A percentile compares a stretch with the other conserved stretches of the same genome.
phyloP scores from a whole-genome alignment of 2,797 vertebrate genomes.

The Platyrinchus mystaceus region DNA sequence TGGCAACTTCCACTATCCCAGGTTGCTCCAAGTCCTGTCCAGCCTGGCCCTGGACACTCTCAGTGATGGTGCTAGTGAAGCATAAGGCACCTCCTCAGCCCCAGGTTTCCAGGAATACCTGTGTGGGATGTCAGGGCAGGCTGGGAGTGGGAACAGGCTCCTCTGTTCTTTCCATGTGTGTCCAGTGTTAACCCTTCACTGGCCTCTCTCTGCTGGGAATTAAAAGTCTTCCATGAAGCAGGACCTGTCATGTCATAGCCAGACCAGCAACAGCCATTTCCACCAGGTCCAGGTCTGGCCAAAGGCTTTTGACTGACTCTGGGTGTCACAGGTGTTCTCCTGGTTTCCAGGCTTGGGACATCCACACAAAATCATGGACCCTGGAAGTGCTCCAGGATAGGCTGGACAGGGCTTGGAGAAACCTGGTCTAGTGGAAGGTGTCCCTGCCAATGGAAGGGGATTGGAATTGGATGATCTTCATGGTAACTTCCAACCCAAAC shows the following conservation, averaged over 20 bases:
- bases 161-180: background rate
- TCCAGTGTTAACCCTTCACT: fast-evolving
- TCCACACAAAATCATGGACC: fast-evolving
- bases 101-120: background rate
- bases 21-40: background rate
- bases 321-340: fast-evolving
- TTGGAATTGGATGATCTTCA: background rate
- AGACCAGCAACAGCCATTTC: fast-evolving
- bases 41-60: background rate
- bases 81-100: background rate
- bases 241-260: background rate
- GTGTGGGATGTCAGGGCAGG: background rate
- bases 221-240: background rate
- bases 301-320: background rate
- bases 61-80: no score
- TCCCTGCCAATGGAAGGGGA: background rate
- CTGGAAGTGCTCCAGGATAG: background rate
- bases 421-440: background rate
- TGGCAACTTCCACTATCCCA: no score
- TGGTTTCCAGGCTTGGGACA: background rate
- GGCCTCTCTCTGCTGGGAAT: background rate
- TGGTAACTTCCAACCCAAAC: background rate
- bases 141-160: background rate
- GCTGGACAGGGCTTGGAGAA: background rate
- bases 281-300: background rate